Evolutionary conservation across 2,113 vertebrate genomes (phyloP).

Genomic region (Isurus oxyrinchus): DNA sequence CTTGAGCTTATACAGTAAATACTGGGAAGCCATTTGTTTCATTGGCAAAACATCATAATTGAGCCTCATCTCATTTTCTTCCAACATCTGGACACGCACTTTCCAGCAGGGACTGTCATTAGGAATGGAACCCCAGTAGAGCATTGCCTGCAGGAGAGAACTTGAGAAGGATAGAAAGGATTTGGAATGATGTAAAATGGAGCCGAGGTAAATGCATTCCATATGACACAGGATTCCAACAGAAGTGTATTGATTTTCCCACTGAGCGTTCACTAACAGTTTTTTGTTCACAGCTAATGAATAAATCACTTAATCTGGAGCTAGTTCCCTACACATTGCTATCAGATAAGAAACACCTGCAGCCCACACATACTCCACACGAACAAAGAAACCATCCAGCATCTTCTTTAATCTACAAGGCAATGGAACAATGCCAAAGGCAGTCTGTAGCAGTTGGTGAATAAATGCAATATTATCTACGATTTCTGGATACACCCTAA

Average conservation of each 20-base stretch:
- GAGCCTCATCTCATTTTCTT: neutral
- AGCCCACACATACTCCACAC: conserved; percentile 14
- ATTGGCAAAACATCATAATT: neutral
- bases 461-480: neutral
- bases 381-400: conserved; percentile 23
- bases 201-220: neutral
- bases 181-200: neutral
- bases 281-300: neutral
- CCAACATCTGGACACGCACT: too few relatives aligned
- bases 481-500: neutral
- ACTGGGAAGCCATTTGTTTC: neutral
- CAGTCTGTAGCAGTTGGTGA: neutral
- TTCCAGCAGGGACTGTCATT: neutral
- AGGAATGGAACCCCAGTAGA: neutral
- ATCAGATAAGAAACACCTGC: neutral
- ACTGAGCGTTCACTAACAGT: neutral
- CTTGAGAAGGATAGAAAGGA: neutral
- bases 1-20: neutral
- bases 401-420: neutral
- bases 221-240: neutral
- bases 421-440: conserved; percentile 1
- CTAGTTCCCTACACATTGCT: neutral
- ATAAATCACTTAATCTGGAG: neutral
- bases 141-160: neutral
- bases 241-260: neutral